phyloP scores from a whole-genome alignment of 2,888 invertebrate genomes.

The Trissolcus brochymenae region DNA sequence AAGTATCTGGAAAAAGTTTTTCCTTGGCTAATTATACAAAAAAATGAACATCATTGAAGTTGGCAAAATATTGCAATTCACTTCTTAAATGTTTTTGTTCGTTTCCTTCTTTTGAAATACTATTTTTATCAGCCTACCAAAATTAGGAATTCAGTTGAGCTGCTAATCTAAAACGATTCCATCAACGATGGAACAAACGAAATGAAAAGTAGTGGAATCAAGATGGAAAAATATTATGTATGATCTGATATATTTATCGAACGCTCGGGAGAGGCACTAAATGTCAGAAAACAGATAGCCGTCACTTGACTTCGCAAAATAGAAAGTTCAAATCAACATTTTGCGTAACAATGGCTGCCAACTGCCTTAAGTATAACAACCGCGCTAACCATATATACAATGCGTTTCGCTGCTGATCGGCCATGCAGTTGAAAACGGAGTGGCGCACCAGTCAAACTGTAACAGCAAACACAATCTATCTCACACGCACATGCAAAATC shows the following conservation, averaged over 20 bases:
- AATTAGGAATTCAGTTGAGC: too few species aligned
- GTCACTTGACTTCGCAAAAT: conserved; percentile 27
- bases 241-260: background rate
- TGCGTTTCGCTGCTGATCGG: conserved; percentile 23
- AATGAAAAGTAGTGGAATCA: too few species aligned
- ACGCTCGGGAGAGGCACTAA: too few species aligned
- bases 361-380: conserved; percentile 18
- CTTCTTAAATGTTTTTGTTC: too few species aligned
- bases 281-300: conserved; percentile 5
- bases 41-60: background rate
- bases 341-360: conserved; percentile 24
- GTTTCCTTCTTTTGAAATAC: too few species aligned
- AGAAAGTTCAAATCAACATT: conserved; percentile 28
- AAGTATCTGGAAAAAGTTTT: background rate
- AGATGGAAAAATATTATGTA: background rate
- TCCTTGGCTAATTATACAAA: background rate
- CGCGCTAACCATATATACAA: background rate
- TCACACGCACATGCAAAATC: conserved; percentile 9
- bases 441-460: conserved; percentile 19
- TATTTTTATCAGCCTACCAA: too few species aligned
- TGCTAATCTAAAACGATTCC: too few species aligned
- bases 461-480: conserved; percentile 22
- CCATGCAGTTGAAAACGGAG: background rate
- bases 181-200: too few species aligned
- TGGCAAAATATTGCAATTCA: background rate